These are phyloP conservation scores for Centropus unirufus DNA, from an alignment of 2,113 vertebrate species.

Conservation along the genomic window DNA sequence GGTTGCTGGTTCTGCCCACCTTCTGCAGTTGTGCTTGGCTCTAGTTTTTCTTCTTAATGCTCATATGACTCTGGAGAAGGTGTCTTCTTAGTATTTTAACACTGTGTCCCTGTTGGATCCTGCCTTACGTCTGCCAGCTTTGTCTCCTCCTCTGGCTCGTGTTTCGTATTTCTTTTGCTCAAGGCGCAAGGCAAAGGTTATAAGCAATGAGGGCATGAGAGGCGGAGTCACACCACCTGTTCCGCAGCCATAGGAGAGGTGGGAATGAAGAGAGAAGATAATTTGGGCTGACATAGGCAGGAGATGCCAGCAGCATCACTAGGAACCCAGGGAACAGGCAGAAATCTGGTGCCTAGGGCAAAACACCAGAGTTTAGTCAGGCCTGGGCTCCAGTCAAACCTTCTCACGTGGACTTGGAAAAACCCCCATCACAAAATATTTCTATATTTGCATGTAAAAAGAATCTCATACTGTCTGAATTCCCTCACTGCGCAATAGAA, in stretches of 20 bases:
- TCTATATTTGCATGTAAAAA: not conserved
- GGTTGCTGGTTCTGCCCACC: not conserved
- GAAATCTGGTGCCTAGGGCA: not conserved
- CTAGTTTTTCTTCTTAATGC: not conserved
- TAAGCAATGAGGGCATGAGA: not conserved
- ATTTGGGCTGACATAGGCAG: not conserved
- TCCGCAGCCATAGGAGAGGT: not conserved
- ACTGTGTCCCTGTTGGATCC: not conserved
- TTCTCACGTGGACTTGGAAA: not conserved
- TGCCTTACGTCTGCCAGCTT: not conserved
- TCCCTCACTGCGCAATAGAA: not conserved
- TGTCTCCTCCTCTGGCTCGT: not conserved
- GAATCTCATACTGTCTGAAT: not conserved
- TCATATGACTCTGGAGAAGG: not conserved
- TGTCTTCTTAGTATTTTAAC: not conserved
- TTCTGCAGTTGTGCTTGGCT: not conserved
- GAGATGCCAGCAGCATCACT: not conserved
- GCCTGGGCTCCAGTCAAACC: not conserved
- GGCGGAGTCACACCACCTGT: not conserved
- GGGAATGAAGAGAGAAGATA: conserved; percentile 16
- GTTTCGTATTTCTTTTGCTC: not conserved
- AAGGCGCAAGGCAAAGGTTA: not conserved
- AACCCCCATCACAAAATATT: not conserved
- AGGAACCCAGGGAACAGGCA: not conserved
- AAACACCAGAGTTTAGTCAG: not conserved